Evolutionary conservation across 2,113 vertebrate genomes (phyloP).

Genomic region (Pipa parva): DNA sequence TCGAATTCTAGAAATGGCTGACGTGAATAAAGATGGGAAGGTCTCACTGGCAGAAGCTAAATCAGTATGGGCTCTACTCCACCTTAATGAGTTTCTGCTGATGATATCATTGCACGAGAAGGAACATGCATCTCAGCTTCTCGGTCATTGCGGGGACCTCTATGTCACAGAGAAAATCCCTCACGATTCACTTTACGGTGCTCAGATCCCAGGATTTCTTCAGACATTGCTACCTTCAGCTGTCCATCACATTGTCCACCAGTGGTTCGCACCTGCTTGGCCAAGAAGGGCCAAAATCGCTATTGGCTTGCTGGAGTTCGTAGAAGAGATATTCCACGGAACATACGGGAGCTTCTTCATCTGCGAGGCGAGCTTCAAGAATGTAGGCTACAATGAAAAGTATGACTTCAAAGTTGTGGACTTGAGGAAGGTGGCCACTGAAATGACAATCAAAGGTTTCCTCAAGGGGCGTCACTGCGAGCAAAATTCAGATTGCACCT

Average conservation of each 20-base stretch:
- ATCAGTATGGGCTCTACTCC: constrained; percentile 90
- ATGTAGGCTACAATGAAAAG: constrained; percentile 82
- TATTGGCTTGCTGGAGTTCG: constrained; percentile 90
- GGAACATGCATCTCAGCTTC: constrained; percentile 80
- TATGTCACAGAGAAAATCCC: constrained; percentile 81
- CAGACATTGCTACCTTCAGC: constrained; percentile 71
- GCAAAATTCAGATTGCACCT: constrained; percentile 86
- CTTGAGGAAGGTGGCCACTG: constrained; percentile 79
- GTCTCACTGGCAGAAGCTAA: constrained; percentile 92
- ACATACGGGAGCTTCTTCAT: constrained; percentile 89
- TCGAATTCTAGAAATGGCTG: constrained; percentile 78
- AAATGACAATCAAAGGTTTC: constrained; percentile 74
- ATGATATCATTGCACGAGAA: constrained; percentile 84
- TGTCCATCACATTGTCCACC: constrained; percentile 71
- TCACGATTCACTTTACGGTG: constrained; percentile 72
- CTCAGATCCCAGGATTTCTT: constrained; percentile 71
- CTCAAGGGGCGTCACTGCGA: constrained; percentile 83
- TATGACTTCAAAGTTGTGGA: constrained; percentile 92
- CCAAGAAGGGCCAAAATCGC: constrained; percentile 84
- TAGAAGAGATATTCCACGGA: constrained; percentile 95
- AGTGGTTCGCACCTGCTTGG: constrained; percentile 90
- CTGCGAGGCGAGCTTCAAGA: constrained; percentile 78
- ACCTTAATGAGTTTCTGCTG: constrained; percentile 87
- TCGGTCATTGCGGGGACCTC: constrained; percentile 89
- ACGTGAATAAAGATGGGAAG: constrained; percentile 81